Evolutionary conservation across 1,140 invertebrate genomes (phyloP).

Genomic region (Calephelis virginiensis): DNA sequence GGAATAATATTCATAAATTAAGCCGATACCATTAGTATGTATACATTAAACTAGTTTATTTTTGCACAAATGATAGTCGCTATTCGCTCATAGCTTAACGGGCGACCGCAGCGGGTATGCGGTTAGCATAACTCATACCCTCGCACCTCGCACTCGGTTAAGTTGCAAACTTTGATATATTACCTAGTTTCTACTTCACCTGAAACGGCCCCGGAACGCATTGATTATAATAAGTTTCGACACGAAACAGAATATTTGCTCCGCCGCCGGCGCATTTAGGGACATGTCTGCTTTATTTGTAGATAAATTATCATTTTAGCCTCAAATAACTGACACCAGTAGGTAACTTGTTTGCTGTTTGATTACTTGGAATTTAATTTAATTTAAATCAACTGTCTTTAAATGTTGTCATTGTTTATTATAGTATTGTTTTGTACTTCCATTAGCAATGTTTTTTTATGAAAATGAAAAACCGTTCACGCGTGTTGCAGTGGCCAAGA

Average conservation of each 20-base stretch:
- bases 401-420: no score
- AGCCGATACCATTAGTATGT: no score
- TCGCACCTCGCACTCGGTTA: slow-evolving; percentile 53
- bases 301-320: neutral
- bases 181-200: slow-evolving; percentile 44
- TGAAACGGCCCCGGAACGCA: slow-evolving; percentile 40
- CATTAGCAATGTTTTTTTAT: no score
- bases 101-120: slow-evolving; percentile 37
- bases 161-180: slow-evolving; percentile 68
- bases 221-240: slow-evolving; percentile 41
- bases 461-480: no score
- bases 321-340: neutral
- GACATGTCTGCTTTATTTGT: neutral
- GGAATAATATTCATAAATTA: no score
- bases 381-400: no score
- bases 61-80: neutral
- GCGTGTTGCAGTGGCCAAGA: no score
- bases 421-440: no score
- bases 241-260: slow-evolving; percentile 20
- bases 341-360: neutral
- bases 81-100: neutral
- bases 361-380: no score
- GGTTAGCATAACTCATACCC: slow-evolving; percentile 62
- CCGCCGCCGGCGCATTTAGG: slow-evolving; percentile 8
- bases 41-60: neutral